Evolutionary conservation across 2,888 invertebrate genomes (phyloP).

Genomic region (Mimumesa dahlbomi): DNA sequence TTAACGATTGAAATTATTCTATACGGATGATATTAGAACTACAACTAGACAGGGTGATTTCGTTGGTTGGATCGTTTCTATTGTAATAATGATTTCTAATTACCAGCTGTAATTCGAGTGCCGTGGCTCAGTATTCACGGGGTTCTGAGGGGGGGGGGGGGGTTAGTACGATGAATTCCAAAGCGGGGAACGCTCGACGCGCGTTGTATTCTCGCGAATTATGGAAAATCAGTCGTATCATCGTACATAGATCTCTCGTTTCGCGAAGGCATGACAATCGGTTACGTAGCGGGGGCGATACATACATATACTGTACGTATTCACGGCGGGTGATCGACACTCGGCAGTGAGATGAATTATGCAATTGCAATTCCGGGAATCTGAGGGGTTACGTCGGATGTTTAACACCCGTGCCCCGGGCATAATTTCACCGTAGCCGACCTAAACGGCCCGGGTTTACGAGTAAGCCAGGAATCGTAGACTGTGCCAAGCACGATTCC

Average conservation of each 20-base stretch:
- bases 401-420: constrained; percentile 37
- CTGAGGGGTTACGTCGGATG: constrained; percentile 34
- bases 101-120: no score
- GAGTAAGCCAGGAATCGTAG: constrained; percentile 45
- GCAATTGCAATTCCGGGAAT: constrained; percentile 59
- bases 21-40: background rate
- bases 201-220: background rate
- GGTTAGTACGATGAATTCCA: no score
- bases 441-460: constrained; percentile 57
- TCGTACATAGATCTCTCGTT: no score
- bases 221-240: background rate
- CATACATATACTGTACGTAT: no score
- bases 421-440: no score
- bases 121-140: no score
- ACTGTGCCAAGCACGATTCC: constrained; percentile 64
- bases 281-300: constrained; percentile 8
- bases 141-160: no score
- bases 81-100: no score
- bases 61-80: no score
- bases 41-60: background rate
- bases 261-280: constrained; percentile 18
- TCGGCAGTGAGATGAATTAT: constrained; percentile 46
- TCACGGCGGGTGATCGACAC: constrained; percentile 48
- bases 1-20: background rate
- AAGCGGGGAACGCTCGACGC: no score